Conservation (phyloP, 2,797 vertebrate species). For the Rhinogobio ventralis region DNA sequence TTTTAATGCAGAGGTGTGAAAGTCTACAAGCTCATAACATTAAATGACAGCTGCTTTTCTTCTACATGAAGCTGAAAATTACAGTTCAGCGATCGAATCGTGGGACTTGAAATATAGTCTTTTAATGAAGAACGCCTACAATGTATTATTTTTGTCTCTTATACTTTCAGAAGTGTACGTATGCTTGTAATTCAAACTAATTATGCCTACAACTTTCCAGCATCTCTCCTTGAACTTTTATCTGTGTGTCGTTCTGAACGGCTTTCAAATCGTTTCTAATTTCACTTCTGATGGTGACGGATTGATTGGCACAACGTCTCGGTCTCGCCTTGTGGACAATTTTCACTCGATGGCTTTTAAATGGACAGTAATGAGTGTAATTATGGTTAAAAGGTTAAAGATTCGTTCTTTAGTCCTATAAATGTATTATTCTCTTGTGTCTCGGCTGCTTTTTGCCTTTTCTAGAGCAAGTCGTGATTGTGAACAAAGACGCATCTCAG, state of each 20-base stretch:
- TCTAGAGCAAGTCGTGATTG: background rate
- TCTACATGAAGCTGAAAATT: constrained; percentile 58
- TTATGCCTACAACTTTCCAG: constrained; percentile 33
- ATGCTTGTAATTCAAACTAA: constrained; percentile 44
- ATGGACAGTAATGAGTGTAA: constrained; percentile 1
- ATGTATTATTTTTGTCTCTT: constrained; percentile 57
- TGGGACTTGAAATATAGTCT: constrained; percentile 54
- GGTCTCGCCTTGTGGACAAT: background rate
- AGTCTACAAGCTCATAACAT: constrained; percentile 46
- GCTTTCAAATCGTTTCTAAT: background rate
- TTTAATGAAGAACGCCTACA: constrained; percentile 57
- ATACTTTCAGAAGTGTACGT: constrained; percentile 22
- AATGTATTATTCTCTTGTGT: background rate
- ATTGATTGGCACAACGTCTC: background rate
- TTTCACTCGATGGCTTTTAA: constrained; percentile 4
- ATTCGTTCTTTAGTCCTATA: background rate
- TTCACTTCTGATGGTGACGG: background rate
- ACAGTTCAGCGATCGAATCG: constrained; percentile 51
- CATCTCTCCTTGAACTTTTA: background rate
- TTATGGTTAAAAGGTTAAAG: constrained; percentile 18
- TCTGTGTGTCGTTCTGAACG: background rate
- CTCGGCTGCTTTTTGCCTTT: background rate
- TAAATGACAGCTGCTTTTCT: constrained; percentile 59
- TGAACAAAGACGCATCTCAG: background rate
- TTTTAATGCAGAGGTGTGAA: constrained; percentile 49